A percentile compares a stretch with the other conserved stretches of the same genome.
Conservation (phyloP, 2,113 vertebrate species). For the Opisthocomus hoazin region DNA sequence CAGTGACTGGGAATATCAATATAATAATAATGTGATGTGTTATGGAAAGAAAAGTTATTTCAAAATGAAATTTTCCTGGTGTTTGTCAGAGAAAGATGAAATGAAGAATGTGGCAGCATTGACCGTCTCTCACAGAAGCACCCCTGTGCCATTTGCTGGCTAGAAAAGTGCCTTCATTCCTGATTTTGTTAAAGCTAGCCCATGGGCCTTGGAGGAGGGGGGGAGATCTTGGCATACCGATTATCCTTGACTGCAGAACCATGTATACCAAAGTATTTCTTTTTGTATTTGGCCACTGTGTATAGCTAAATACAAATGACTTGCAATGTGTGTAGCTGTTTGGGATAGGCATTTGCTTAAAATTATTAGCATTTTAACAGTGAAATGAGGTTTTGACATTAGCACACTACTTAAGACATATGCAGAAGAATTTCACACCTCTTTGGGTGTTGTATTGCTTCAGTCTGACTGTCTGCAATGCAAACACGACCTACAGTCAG, state of each 20-base stretch:
- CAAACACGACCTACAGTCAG: background rate
- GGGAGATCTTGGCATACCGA: background rate
- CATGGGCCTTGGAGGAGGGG: background rate
- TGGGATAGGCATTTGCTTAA: background rate
- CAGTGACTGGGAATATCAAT: background rate
- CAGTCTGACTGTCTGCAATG: background rate
- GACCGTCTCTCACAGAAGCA: background rate
- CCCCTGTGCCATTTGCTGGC: background rate
- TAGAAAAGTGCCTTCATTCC: background rate
- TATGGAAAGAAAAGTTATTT: background rate
- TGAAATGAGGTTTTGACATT: background rate
- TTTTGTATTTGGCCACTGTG: background rate
- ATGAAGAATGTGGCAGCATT: background rate
- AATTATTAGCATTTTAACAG: background rate
- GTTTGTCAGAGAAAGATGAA: background rate
- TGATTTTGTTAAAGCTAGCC: background rate
- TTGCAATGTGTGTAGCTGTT: background rate
- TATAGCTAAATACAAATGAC: background rate
- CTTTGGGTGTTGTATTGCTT: background rate
- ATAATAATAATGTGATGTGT: background rate
- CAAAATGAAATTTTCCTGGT: background rate
- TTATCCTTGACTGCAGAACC: background rate
- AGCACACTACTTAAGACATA: background rate
- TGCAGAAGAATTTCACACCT: background rate
- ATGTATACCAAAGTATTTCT: background rate